A percentile compares a stretch with the other conserved stretches of the same genome.
These are phyloP conservation scores for Petrocephalus zakoni DNA, from an alignment of 2,113 vertebrate species.

Conservation along the genomic window DNA sequence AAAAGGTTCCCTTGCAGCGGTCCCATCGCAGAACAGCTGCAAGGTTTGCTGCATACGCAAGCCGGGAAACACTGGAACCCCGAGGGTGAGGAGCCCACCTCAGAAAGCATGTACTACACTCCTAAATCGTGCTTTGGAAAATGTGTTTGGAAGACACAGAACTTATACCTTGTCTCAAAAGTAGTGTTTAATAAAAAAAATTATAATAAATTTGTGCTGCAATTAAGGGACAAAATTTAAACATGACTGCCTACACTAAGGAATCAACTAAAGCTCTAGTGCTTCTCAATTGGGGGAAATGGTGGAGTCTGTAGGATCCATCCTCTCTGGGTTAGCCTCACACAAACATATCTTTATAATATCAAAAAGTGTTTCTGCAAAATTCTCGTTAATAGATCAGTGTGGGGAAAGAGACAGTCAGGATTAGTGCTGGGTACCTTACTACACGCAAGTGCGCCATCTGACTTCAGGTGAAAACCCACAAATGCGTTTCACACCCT, in stretches of 20 bases:
- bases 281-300: not conserved
- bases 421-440: not conserved
- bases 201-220: slow-evolving; percentile 20
- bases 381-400: not conserved
- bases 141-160: slow-evolving; percentile 64
- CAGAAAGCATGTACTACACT: slow-evolving; percentile 17
- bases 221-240: slow-evolving; percentile 24
- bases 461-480: not conserved
- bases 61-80: not conserved
- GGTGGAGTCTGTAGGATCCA: not conserved
- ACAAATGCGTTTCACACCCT: not conserved
- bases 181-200: slow-evolving; percentile 57
- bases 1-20: not conserved
- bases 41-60: not conserved
- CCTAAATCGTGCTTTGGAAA: slow-evolving; percentile 48
- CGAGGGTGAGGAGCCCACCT: slow-evolving; percentile 11
- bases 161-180: slow-evolving; percentile 42
- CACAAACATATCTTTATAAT: not conserved
- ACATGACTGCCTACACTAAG: not conserved
- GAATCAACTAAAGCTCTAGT: not conserved
- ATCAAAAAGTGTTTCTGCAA: not conserved
- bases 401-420: not conserved
- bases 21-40: not conserved
- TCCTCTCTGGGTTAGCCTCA: not conserved
- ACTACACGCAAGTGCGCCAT: not conserved